Conservation (phyloP, 2,113 vertebrate species). For the Plotosus lineatus region DNA sequence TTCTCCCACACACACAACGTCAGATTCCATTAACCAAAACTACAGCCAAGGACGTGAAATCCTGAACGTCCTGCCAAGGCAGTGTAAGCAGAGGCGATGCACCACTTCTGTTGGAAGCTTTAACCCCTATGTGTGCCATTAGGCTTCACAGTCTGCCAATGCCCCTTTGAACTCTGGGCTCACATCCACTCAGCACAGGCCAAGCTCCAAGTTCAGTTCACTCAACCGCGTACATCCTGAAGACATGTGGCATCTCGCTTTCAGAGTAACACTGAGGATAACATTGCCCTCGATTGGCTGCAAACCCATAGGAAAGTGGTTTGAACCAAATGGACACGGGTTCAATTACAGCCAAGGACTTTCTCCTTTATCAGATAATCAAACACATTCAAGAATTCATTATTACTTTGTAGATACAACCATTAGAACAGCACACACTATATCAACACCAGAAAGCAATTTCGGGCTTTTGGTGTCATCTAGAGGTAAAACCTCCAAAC, state of each 20-base stretch:
- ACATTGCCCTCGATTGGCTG: slow-evolving; percentile 70
- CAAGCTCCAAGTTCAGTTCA: slow-evolving; percentile 66
- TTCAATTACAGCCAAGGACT: neutral
- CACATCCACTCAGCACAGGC: slow-evolving; percentile 68
- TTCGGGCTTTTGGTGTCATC: slow-evolving; percentile 32
- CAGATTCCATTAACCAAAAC: slow-evolving; percentile 12
- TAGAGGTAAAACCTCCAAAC: slow-evolving; percentile 37
- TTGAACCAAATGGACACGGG: neutral
- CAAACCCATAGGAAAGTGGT: neutral
- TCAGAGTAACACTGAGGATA: slow-evolving; percentile 54
- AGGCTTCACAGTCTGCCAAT: slow-evolving; percentile 60
- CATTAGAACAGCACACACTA: neutral
- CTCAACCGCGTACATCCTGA: slow-evolving; percentile 57
- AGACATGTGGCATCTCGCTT: slow-evolving; percentile 6
- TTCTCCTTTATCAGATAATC: neutral
- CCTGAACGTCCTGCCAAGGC: slow-evolving; percentile 60
- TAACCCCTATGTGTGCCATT: slow-evolving; percentile 67
- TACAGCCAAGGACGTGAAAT: slow-evolving; percentile 58
- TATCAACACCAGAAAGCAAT: neutral
- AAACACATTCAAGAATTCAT: neutral
- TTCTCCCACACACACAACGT: neutral
- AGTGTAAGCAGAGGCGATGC: slow-evolving; percentile 61
- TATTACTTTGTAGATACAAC: neutral
- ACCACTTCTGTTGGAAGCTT: slow-evolving; percentile 36
- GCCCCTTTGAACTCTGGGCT: slow-evolving; percentile 66